Conservation (phyloP, 2,888 invertebrate genomes). For the Phaedon cochleariae region DNA sequence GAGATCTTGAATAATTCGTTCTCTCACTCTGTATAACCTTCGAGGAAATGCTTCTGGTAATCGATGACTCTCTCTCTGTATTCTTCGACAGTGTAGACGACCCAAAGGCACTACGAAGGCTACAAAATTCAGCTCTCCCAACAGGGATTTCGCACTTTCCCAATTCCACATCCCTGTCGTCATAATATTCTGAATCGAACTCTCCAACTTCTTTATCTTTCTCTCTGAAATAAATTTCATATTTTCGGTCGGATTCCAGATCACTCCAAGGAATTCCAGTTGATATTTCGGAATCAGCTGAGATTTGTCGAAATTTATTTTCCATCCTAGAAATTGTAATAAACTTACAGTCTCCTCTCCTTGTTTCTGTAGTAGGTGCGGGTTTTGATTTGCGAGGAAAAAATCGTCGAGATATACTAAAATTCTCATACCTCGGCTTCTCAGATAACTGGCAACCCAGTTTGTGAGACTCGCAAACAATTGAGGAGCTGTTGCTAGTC, state of each 20-base stretch:
- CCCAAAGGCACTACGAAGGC: slow-evolving; percentile 24
- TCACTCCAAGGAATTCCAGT: background rate
- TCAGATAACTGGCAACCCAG: slow-evolving; percentile 40
- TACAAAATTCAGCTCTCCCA: slow-evolving; percentile 26
- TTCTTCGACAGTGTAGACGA: slow-evolving; percentile 18
- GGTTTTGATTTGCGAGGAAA: slow-evolving; percentile 25
- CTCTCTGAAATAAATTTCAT: background rate
- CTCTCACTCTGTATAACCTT: background rate
- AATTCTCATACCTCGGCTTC: slow-evolving; percentile 36
- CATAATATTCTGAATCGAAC: background rate
- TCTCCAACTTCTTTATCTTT: background rate
- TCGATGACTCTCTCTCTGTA: too few relatives aligned
- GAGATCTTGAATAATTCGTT: slow-evolving; percentile 6
- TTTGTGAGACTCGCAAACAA: slow-evolving; percentile 43
- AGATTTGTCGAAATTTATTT: background rate
- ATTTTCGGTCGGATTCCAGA: background rate
- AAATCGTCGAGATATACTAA: slow-evolving; percentile 48
- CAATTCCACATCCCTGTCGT: background rate
- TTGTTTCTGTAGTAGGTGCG: background rate
- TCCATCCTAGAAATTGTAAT: background rate
- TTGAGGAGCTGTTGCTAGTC: slow-evolving; percentile 42
- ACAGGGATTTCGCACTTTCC: slow-evolving; percentile 5
- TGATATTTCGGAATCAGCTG: too few relatives aligned
- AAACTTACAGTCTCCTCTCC: background rate
- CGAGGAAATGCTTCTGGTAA: slow-evolving; percentile 5